Conservation (phyloP, 2,113 vertebrate genomes). For the Bolborhynchus lineola region DNA sequence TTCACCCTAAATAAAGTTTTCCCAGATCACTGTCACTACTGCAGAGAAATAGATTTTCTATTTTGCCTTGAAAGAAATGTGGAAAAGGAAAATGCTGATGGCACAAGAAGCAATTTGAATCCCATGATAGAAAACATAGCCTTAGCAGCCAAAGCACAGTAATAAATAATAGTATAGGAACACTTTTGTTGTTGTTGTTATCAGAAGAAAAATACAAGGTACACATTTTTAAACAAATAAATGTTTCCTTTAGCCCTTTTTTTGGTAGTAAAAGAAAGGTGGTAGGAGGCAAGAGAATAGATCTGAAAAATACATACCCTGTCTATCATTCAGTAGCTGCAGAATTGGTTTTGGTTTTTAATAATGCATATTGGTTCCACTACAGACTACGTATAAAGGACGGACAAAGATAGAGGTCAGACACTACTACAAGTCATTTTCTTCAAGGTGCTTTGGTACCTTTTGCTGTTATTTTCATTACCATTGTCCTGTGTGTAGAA, state of each 20-base stretch:
- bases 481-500: slow-evolving; percentile 31
- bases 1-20: slow-evolving; percentile 74
- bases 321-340: slow-evolving; percentile 9
- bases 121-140: slow-evolving; percentile 66
- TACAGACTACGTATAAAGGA: neutral
- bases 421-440: slow-evolving; percentile 9
- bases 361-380: slow-evolving; percentile 37
- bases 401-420: slow-evolving; percentile 42
- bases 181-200: neutral
- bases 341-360: slow-evolving; percentile 65
- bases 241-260: slow-evolving; percentile 59
- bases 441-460: slow-evolving; percentile 14
- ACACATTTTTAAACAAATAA: slow-evolving; percentile 65
- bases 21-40: slow-evolving; percentile 27
- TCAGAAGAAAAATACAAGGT: slow-evolving; percentile 45
- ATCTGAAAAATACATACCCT: slow-evolving; percentile 16
- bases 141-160: slow-evolving; percentile 38
- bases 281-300: slow-evolving; percentile 4
- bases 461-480: slow-evolving; percentile 18
- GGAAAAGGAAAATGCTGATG: slow-evolving; percentile 64
- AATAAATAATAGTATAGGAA: slow-evolving; percentile 61
- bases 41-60: slow-evolving; percentile 71
- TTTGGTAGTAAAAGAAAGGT: slow-evolving; percentile 34
- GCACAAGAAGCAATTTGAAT: slow-evolving; percentile 72
- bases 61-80: slow-evolving; percentile 71